Percentiles rank a stretch among this genome's conserved stretches.
These are phyloP conservation scores for Rhagophthalmus giganteus DNA, from an alignment of 2,888 invertebrate genomes.

Conservation along the genomic window DNA sequence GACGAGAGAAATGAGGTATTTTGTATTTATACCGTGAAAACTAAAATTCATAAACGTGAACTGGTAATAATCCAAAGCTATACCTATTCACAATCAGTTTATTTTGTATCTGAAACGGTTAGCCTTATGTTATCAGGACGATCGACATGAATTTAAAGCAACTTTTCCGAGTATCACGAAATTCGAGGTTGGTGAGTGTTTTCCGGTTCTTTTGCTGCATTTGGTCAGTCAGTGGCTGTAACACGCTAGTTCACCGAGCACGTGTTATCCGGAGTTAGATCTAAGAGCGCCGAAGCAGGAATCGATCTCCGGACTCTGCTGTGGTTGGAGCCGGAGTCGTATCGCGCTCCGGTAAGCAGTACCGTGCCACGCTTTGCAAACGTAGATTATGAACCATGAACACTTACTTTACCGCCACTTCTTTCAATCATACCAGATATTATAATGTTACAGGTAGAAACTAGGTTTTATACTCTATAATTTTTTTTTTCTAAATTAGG, in stretches of 20 bases:
- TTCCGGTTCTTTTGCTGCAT: slow-evolving; percentile 17
- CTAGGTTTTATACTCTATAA: neutral
- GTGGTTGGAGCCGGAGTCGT: slow-evolving; percentile 41
- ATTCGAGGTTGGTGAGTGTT: slow-evolving; percentile 8
- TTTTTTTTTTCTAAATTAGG: neutral
- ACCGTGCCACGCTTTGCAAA: slow-evolving; percentile 30
- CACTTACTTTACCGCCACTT: slow-evolving; percentile 35
- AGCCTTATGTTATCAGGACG: too few relatives aligned
- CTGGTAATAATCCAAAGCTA: too few relatives aligned
- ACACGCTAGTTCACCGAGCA: slow-evolving; percentile 30
- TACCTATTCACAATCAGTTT: too few relatives aligned
- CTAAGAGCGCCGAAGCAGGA: slow-evolving; percentile 42
- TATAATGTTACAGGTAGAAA: slow-evolving; percentile 43
- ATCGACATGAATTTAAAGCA: too few relatives aligned
- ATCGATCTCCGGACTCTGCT: slow-evolving; percentile 44
- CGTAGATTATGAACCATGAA: slow-evolving; percentile 40
- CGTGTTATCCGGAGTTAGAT: slow-evolving; percentile 30
- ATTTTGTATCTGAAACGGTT: too few relatives aligned
- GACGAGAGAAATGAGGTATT: too few relatives aligned
- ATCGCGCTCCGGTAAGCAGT: slow-evolving; percentile 35
- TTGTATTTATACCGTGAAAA: too few relatives aligned
- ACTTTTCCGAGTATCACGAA: neutral
- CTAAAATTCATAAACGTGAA: too few relatives aligned
- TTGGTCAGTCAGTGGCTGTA: slow-evolving; percentile 28
- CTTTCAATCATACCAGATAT: slow-evolving; percentile 38